These are phyloP conservation scores for Merops nubicus DNA, from an alignment of 2,113 vertebrate species.

Conservation along the genomic window DNA sequence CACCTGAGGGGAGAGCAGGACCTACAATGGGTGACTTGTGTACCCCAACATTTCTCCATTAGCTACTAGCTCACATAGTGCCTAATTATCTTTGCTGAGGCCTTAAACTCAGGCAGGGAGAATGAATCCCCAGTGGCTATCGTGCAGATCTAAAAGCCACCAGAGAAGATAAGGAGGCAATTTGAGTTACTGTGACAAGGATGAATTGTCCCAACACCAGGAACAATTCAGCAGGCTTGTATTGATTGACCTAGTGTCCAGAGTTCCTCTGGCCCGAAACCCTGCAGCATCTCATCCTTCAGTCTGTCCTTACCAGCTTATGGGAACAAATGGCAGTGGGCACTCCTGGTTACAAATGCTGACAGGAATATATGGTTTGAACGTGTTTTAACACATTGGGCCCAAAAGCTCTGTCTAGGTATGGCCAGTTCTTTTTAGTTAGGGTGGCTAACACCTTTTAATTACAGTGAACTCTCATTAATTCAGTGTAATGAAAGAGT, in stretches of 20 bases:
- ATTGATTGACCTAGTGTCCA: not conserved
- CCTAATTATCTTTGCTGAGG: not conserved
- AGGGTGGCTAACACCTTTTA: conserved; percentile 11
- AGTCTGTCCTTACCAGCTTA: not conserved
- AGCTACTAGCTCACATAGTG: not conserved
- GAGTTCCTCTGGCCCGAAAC: not conserved
- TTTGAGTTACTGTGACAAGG: not conserved
- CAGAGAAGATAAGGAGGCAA: not conserved
- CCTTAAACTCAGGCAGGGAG: not conserved
- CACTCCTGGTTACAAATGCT: not conserved
- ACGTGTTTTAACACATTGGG: not conserved
- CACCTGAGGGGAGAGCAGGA: not conserved
- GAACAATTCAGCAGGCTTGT: not conserved
- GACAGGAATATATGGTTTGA: not conserved
- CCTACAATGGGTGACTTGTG: not conserved
- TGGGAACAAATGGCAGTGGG: not conserved
- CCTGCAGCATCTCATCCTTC: not conserved
- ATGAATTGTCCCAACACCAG: not conserved
- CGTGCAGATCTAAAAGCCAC: not conserved
- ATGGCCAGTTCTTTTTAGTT: not conserved
- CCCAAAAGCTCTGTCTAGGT: not conserved
- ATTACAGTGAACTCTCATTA: conserved; percentile 2
- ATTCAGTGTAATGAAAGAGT: not conserved
- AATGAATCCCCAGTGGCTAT: not conserved
- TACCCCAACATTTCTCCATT: not conserved